Evolutionary conservation across 2,797 vertebrate genomes (phyloP).

Genomic region (Esox masquinongy): DNA sequence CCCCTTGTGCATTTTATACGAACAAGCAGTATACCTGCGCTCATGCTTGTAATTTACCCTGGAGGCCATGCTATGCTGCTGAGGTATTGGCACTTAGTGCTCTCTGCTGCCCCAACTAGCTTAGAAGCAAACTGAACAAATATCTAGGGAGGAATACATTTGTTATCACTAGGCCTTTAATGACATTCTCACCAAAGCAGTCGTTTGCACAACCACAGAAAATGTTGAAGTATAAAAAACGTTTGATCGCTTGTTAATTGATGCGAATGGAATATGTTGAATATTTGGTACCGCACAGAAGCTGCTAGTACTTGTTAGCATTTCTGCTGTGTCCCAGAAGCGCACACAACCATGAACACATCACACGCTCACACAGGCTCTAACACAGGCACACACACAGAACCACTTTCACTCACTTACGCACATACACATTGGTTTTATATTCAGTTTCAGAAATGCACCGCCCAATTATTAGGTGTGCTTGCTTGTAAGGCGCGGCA

Average conservation of each 20-base stretch:
- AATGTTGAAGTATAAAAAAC: not conserved
- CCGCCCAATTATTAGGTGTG: not conserved
- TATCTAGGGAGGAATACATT: not conserved
- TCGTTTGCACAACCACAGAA: not conserved
- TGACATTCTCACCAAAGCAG: not conserved
- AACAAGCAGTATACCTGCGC: conserved; percentile 31
- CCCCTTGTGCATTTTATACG: conserved; percentile 18
- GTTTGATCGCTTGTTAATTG: not conserved
- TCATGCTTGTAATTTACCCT: conserved; percentile 5
- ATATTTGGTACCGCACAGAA: not conserved
- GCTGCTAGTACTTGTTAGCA: not conserved
- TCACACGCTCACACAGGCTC: not conserved
- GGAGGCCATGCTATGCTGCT: not conserved
- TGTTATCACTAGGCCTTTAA: not conserved
- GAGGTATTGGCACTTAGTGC: not conserved
- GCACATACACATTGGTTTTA: not conserved
- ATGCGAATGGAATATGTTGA: not conserved
- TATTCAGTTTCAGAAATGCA: not conserved
- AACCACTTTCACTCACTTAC: not conserved
- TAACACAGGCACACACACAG: not conserved
- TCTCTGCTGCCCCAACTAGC: not conserved
- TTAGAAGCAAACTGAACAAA: not conserved
- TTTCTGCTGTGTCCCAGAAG: not conserved
- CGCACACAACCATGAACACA: not conserved
- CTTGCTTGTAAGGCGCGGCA: not conserved